Base-by-base conservation (phyloP, 2,113 vertebrate genomes). In the Cynoglossus semilaevis region DNA sequence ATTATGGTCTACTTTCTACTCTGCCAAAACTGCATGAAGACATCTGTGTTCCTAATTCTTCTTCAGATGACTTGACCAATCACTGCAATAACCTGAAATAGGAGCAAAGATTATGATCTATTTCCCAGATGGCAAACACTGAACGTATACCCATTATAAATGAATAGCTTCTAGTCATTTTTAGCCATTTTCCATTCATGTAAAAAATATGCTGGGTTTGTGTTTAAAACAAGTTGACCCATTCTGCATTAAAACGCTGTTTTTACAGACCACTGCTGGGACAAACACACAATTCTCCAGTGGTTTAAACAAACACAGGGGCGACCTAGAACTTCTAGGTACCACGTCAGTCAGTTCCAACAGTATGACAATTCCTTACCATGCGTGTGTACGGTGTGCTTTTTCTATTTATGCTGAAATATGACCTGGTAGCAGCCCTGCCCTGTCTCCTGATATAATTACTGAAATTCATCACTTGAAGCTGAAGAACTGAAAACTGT, bases 211-310 rank as follows among this genome's bases (percentile, higher is more conserved):
- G 22, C 34, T 62, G 34, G 40, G 41, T 57, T 72, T 46, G 2
- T 7, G 17, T 45, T 52, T 50, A 10, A 65, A 61, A 62, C 4
- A 47, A 5, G 16, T 52, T 34, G 45, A 44, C 34, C 14, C 38
- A 54, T 46, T 59, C 4, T 15, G 16, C 59, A 38, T 42, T 44
- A 14, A 58, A 66, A 14, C 43, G 57, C 7, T 44, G 44, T 43
- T 56, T 69, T 50, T 47, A 15, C 18, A 58, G 37, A 62, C 15
- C 11, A 57, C n/a, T 44, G 40, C 47, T 70, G 42, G 63, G 61
- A 41, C 15, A 74, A 72, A 81, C 53, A 52, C 48, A 55, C 60
- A 71, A 17, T 35, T 60, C 18, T 80, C 77, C 79, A 87, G 83
- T 84, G 83, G 74, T 80, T 73, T 63, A 48, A 29, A 68, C 40